Evolutionary conservation across 1,140 invertebrate genomes (phyloP).

Genomic region (Maconellicoccus hirsutus): DNA sequence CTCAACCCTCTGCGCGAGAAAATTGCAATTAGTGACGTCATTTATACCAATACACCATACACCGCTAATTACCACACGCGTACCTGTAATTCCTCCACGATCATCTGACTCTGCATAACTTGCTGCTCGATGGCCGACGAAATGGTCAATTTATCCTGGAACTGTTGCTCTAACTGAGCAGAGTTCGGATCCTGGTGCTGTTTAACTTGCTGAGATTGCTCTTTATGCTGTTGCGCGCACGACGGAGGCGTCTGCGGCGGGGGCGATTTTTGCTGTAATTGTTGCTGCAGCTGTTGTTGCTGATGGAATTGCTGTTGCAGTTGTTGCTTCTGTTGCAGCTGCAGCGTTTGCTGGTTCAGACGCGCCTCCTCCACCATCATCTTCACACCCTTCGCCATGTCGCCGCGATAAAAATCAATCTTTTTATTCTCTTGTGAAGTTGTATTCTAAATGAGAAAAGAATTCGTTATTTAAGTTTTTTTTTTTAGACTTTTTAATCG

Average conservation of each 20-base stretch:
- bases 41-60: neutral
- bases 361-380: neutral
- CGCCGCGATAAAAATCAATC: neutral
- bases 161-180: neutral
- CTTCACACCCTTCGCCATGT: neutral
- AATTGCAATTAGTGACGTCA: neutral
- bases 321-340: neutral
- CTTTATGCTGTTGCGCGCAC: neutral
- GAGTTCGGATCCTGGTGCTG: neutral
- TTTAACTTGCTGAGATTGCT: neutral
- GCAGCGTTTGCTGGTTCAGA: neutral
- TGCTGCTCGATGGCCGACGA: constrained; percentile 29
- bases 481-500: too few relatives aligned
- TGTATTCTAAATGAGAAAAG: neutral
- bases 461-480: neutral
- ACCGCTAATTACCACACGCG: too few relatives aligned
- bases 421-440: neutral
- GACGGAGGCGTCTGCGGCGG: neutral
- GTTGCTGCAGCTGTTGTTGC: constrained; percentile 12
- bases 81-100: constrained; percentile 63
- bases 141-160: constrained; percentile 16
- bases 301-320: neutral
- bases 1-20: constrained; percentile 49
- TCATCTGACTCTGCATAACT: constrained; percentile 45
- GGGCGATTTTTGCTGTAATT: neutral